Percentiles rank a stretch among this genome's conserved stretches.
phyloP scores from a whole-genome alignment of 2,113 vertebrate species.

The Natator depressus region DNA sequence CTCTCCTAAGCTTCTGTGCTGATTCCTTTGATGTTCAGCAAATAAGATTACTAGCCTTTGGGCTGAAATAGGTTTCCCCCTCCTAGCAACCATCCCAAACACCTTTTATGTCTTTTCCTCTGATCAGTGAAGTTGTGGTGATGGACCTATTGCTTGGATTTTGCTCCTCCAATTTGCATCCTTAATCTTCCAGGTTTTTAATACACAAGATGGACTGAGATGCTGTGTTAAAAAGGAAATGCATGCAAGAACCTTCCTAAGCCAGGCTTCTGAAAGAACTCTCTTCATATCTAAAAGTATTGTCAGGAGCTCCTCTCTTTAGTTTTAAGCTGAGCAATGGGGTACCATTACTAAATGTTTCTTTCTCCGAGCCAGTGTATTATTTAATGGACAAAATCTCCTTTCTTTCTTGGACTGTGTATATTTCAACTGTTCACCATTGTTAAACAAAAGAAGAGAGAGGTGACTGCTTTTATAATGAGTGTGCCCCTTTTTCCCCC shows the following conservation, averaged over 20 bases:
- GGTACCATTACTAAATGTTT: neutral
- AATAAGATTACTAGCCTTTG: neutral
- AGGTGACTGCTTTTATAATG: neutral
- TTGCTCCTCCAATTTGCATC: fast-evolving
- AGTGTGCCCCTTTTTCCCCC: neutral
- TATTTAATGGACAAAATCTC: neutral
- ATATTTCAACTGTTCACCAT: neutral
- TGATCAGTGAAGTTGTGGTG: neutral
- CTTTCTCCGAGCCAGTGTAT: neutral
- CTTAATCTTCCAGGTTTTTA: fast-evolving
- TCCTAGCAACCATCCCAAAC: neutral
- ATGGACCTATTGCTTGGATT: neutral
- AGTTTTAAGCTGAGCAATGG: neutral
- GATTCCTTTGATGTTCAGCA: neutral
- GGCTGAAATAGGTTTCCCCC: neutral
- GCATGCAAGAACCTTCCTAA: neutral
- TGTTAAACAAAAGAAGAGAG: neutral
- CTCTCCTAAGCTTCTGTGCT: neutral
- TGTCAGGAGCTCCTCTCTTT: neutral
- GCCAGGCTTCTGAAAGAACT: neutral
- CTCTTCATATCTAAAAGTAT: neutral
- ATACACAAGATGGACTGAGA: neutral
- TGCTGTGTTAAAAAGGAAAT: neutral
- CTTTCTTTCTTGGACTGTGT: neutral
- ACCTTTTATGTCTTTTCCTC: neutral